Evolutionary conservation across 2,888 invertebrate genomes (phyloP), one percentile per base, ranked within the genome.

Genomic region (Scaeva pyrastri): DNA sequence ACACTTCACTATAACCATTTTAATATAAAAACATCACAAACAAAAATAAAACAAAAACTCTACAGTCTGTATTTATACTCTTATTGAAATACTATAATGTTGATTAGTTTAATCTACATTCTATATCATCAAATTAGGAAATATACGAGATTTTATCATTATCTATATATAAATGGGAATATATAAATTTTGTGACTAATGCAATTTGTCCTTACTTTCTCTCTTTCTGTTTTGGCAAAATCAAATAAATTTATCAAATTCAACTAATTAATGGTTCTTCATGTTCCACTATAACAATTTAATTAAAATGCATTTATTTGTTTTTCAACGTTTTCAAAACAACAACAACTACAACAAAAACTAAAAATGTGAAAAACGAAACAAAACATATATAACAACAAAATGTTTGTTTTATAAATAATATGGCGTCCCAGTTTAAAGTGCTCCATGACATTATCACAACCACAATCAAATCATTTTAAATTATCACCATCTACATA

Each of bases 401-500:
- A n/a, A 14, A 19, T 60, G 41, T 45, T 52, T 41, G 16, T 73
- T 66, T 26, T 45, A 60, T 41, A 71, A 68, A 68, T 68, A 50
- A 39, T 50, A 52, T 68, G 68, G 68, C 68, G 14, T 55, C 66
- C 72, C 50, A 56, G 50, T 39, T 58, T 19, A 10, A 56, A 36
- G 41, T 41, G 62, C 64, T 62, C 62, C 41, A 70, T 68, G 62
- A 78, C 73, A 78, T 78, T 84, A 84, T 84, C 83, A 55, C 70
- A 48, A 41, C 50, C 56, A 79, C 78, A 75, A 76, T 72, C 79
- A 85, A 85, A 76, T 71, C 41, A 76, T 64, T 76, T 82, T 66
- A 76, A 82, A 82, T 64, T 56, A 66, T 56, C 41, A 45, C 72
- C 31, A 48, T 62, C 1, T 48, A 19, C 26, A 1, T 19, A 41